Evolutionary conservation across 2,797 vertebrate genomes (phyloP).

Genomic region (Hylomyscus alleni): DNA sequence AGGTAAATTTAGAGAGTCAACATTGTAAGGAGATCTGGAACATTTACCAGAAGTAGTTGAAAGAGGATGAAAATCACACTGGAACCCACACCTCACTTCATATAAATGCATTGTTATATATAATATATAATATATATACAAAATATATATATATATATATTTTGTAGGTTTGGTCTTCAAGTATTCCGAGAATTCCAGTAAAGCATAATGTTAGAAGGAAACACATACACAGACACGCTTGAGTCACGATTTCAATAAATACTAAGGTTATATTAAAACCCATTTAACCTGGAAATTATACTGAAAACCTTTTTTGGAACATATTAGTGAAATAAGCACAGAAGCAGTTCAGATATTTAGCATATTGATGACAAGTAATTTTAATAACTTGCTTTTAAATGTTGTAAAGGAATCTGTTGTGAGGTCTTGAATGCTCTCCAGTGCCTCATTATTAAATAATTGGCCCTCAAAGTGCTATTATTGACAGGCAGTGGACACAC

Average conservation of each 20-base stretch:
- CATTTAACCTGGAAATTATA: conserved; percentile 4
- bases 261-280: background rate
- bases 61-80: background rate
- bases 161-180: background rate
- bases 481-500: background rate
- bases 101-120: background rate
- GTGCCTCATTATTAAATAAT: background rate
- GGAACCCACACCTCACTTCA: background rate
- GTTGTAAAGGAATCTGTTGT: background rate
- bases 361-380: background rate
- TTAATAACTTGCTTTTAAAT: background rate
- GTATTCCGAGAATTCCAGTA: background rate
- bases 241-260: background rate
- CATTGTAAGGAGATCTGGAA: background rate
- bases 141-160: background rate
- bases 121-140: background rate
- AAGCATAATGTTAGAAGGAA: background rate
- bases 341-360: background rate
- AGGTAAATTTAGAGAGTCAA: background rate
- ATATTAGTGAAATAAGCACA: background rate
- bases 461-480: background rate
- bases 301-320: background rate
- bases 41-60: background rate
- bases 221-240: background rate
- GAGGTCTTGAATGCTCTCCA: background rate